Base-by-base conservation (phyloP, 2,797 vertebrate genomes). In the Sebastes steindachneri region DNA sequence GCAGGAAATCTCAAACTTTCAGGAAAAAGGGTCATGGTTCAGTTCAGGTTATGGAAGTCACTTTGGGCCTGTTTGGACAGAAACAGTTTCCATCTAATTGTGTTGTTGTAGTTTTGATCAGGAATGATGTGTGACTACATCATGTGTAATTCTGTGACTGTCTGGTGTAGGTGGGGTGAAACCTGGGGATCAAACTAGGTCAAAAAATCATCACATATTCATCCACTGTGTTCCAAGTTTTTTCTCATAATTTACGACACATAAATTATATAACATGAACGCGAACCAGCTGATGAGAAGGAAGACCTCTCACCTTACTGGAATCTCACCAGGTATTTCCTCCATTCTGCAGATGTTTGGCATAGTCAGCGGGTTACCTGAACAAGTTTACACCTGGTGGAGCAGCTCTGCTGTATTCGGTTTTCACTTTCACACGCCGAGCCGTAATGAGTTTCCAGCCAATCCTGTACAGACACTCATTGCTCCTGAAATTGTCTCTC, bases 271-370 rank as follows among this genome's bases (percentile, higher is more conserved):
- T 62, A 8, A 53, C 33, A 9, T 63, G n/a, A 58, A 29, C 4
- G 10, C 21, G 6, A 19, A n/a, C 68, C 25, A 35, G 29, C 23
- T 54, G 28, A 75, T 4, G 1, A 26, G 54, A 70, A 64, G 41
- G 54, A 84, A 72, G 41, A 26, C 29, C 14, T 60, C 31, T 82
- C 9, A n/a, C 9, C 19, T 89, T 53, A 77, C 70, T 77, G 66
- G 54, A 86, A 86, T 68, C 14, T 72, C 48, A 48, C 33, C 37
- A 69, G 53, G 37, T 54, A 75, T 89, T 89, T 90, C 80, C 86
- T 88, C 53, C 82, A 90, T 92, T 91, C 83, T 82, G 60, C 9
- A 37, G 54, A 89, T 90, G 82, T 89, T 90, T 93, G 74, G 7
- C 86, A 65, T 89, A 80, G 73, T 89, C 58, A 60, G 9, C 62